phyloP scores from a whole-genome alignment of 2,888 invertebrate species.

The Ichneumon xanthorius region DNA sequence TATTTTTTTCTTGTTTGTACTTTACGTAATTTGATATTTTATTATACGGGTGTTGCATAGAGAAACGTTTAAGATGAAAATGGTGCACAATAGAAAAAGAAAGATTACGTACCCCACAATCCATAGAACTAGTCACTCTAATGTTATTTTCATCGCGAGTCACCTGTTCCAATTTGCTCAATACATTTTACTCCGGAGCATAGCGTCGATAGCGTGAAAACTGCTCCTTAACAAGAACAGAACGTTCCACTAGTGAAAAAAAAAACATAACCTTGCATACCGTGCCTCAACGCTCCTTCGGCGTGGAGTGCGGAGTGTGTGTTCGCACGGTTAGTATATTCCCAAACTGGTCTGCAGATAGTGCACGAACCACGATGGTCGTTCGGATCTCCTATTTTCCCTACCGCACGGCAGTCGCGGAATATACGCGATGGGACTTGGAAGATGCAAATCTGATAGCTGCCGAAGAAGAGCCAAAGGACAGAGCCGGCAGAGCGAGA shows the following conservation, averaged over 20 bases:
- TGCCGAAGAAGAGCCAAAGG: slow-evolving; percentile 25
- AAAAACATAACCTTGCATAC: background rate
- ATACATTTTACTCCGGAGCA: too few relatives aligned
- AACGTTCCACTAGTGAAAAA: background rate
- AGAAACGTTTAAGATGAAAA: too few relatives aligned
- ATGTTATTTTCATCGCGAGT: too few relatives aligned
- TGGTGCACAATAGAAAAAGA: too few relatives aligned
- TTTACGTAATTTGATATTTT: background rate
- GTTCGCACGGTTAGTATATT: slow-evolving; percentile 12
- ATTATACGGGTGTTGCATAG: background rate
- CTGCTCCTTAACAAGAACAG: background rate
- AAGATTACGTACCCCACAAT: too few relatives aligned
- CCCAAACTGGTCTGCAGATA: slow-evolving; percentile 6
- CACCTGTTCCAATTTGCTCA: too few relatives aligned
- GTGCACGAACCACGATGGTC: slow-evolving; percentile 39
- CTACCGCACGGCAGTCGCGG: slow-evolving; percentile 14
- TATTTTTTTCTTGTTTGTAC: background rate
- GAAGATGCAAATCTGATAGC: slow-evolving; percentile 64
- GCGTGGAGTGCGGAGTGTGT: background rate
- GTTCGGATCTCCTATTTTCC: slow-evolving; percentile 28
- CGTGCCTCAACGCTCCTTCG: background rate
- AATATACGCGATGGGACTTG: slow-evolving; percentile 40
- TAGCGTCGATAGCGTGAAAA: background rate
- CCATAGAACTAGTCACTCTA: too few relatives aligned
- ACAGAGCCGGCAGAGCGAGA: background rate